Base-by-base conservation (phyloP, 2,888 invertebrate species). In the Cybosia mesomella region DNA sequence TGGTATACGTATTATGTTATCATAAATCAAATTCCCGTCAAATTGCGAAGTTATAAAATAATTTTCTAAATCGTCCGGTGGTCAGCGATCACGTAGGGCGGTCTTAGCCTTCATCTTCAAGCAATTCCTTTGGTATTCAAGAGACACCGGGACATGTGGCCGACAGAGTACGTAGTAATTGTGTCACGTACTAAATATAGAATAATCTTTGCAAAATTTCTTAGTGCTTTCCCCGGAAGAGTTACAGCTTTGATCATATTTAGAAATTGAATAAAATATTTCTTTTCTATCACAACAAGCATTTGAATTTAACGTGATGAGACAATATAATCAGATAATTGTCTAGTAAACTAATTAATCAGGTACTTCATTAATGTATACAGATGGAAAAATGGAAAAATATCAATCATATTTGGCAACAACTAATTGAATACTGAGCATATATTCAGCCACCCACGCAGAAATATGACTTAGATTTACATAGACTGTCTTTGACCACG, bases 21-120 rank as follows among this genome's bases (percentile, higher is more conserved):
- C 53, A 67, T 72, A 73, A 72, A 73, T 73, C 68, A 65, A 71
- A 77, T 75, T 79, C 68, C 75, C 60, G 57, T 66, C 62, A 77
- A 68, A 79, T 83, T 80, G 67, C 76, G 36, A 64, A 68, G 75
- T 76, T 70, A 79, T 80, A 82, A 80, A 83, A 85, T 82, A 80
- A 87, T 87, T 81, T 86, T 82, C 85, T 79, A 85, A 83, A 89
- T 85, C 83, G 86, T 81, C 71, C 75, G 70, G 71, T 79, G 80
- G 71, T 76, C 75, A 72, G 73, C 73, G 78, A 81, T 83, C 91
- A 91, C 91, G 91, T 90, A 87, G 81, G 83, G 80, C 82, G 85
- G 84, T 82, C 81, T 84, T 80, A 28, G 66, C 67, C 75, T 82
- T 80, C 83, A 83, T 86, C 85, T 83, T 77, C 66, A 67, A 76